These are phyloP conservation scores for Drosophila mimetica DNA, from an alignment of 2,888 invertebrate species.

Conservation along the genomic window DNA sequence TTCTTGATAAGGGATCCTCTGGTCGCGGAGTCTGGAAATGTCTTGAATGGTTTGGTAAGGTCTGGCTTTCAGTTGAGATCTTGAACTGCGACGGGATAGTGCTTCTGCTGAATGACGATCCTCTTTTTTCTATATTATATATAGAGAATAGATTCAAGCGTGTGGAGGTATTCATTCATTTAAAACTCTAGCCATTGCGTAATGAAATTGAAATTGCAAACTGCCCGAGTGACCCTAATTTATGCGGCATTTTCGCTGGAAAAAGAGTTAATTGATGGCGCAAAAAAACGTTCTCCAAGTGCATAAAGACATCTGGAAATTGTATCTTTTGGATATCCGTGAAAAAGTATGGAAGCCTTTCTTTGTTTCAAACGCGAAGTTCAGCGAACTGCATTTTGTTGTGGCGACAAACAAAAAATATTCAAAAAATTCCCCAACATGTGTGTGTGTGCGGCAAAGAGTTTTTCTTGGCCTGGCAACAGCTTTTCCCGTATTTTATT, in stretches of 20 bases:
- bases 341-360: conserved; percentile 11
- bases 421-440: conserved; percentile 20
- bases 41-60: conserved; percentile 29
- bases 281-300: background rate
- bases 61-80: conserved; percentile 31
- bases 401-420: conserved; percentile 18
- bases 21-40: conserved; percentile 38
- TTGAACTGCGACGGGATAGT: conserved; percentile 16
- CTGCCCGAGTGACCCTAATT: conserved; percentile 62
- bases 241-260: conserved; percentile 6
- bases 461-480: conserved; percentile 27
- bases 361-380: conserved; percentile 12
- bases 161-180: conserved; percentile 8
- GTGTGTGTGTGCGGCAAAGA: conserved; percentile 19
- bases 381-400: conserved; percentile 20
- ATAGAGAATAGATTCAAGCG: background rate
- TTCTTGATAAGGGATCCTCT: conserved; percentile 27
- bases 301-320: conserved; percentile 4
- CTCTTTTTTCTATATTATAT: conserved; percentile 4
- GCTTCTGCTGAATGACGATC: conserved; percentile 5
- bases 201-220: conserved; percentile 49
- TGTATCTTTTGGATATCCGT: background rate
- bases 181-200: conserved; percentile 27
- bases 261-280: conserved; percentile 5
- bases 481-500: conserved; percentile 7